Evolutionary conservation across 2,888 invertebrate genomes (phyloP).

Genomic region (Thecophora atra): DNA sequence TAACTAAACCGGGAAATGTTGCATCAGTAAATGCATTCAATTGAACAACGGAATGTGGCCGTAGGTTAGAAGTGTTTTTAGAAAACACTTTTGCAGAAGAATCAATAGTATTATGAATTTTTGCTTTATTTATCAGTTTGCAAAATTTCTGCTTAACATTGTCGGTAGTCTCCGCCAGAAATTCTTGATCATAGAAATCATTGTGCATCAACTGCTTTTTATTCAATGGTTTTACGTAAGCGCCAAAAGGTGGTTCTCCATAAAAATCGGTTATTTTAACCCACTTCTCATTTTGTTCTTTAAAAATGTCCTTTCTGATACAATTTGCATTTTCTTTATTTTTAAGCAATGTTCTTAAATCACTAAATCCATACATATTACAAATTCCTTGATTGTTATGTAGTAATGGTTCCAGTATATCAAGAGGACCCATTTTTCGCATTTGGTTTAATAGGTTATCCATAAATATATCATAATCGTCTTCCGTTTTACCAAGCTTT

Average conservation of each 20-base stretch:
- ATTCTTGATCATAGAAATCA: conserved; percentile 32
- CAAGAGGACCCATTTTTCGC: conserved; percentile 21
- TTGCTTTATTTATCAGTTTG: conserved; percentile 11
- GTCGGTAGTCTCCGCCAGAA: neutral
- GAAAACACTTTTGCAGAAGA: conserved; percentile 18
- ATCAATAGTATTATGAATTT: conserved; percentile 13
- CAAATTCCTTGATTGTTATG: conserved; percentile 13
- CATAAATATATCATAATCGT: conserved; percentile 32
- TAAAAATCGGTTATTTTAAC: conserved; percentile 10
- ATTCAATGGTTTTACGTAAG: neutral
- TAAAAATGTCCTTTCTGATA: neutral
- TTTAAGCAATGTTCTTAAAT: conserved; percentile 8
- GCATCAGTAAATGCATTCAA: conserved; percentile 4
- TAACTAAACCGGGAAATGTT: conserved; percentile 24
- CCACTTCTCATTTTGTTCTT: neutral
- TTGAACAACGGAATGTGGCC: neutral
- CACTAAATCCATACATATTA: conserved; percentile 7
- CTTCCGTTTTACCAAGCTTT: conserved; percentile 20
- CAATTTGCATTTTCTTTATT: conserved; percentile 8
- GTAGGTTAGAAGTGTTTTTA: neutral
- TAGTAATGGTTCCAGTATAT: conserved; percentile 25
- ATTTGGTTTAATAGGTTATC: conserved; percentile 24
- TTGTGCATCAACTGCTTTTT: conserved; percentile 28
- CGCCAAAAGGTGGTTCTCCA: conserved; percentile 23
- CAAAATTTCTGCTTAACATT: conserved; percentile 19